A percentile compares a stretch with the other conserved stretches of the same genome.
phyloP scores from a whole-genome alignment of 1,140 invertebrate genomes.

The Cotesia glomerata region DNA sequence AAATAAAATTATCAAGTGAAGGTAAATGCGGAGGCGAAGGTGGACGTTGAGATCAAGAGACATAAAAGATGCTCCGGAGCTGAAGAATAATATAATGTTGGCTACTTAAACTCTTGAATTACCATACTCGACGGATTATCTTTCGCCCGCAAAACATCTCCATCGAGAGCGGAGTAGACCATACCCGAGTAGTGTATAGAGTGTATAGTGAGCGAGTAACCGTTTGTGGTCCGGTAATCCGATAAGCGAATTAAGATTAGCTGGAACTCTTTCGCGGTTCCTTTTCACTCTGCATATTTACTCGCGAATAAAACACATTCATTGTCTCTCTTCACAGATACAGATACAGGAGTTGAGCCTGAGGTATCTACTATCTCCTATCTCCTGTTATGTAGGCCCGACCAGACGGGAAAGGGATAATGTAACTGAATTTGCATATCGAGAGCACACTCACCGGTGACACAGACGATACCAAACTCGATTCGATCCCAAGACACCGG shows the following conservation, averaged over 20 bases:
- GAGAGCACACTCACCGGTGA: constrained; percentile 15
- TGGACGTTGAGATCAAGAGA: background rate
- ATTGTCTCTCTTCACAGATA: no score
- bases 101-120: constrained; percentile 46
- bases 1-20: constrained; percentile 1
- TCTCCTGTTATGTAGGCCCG: background rate
- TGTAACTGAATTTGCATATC: constrained; percentile 20
- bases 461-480: background rate
- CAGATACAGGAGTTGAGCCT: background rate
- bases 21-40: background rate
- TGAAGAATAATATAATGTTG: background rate
- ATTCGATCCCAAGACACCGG: background rate
- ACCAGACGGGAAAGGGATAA: background rate
- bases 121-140: constrained; percentile 59
- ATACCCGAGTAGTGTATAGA: no score
- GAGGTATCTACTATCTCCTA: background rate
- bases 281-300: background rate
- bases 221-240: constrained; percentile 46
- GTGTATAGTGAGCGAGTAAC: no score
- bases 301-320: no score
- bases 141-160: constrained; percentile 54
- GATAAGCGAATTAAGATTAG: constrained; percentile 61
- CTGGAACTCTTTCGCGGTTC: constrained; percentile 24
- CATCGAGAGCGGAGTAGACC: constrained; percentile 36
- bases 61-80: background rate